Evolutionary conservation across 2,797 vertebrate genomes (phyloP), one percentile per base, ranked within the genome.

Genomic region (Characodon lateralis): DNA sequence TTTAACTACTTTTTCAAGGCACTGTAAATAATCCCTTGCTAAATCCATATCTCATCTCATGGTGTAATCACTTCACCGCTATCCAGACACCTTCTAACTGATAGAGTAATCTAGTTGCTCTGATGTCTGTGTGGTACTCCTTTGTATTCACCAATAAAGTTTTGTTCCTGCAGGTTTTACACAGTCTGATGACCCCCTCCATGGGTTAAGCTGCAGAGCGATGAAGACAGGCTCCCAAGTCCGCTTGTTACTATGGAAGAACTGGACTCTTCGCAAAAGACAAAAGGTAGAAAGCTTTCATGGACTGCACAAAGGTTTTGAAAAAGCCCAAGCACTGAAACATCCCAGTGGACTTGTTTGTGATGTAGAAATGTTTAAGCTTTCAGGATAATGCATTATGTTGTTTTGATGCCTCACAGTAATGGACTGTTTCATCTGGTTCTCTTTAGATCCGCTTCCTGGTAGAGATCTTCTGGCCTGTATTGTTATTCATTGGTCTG

Each of bases 221-320:
- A 99, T 99, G 98, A 95, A 92, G 80, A 96, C 95, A 58, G 81
- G 91, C 80, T 93, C 94, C 78, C 97, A 99, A 90, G 94, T 97
- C 87, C 94, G 92, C 90, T 96, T 99, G 87, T 89, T 99, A 22
- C 96, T 99, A 26, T 99, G 98, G 98, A 99, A 99, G 90, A 99
- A 99, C 93, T 99, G 98, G 98, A 97, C 96, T 18, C 96, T 98
- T 69, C 94, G 98, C 80, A 99, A 97, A 88, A 96, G 98, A 85
- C 98, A 99, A 90, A 99, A 99, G 97, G 98, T 96, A 88, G 0
- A 12, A 26, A 13, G 3, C 4, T 41, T 12, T 35, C 65, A 22
- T 14, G 18, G 39, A 5, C 24, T 66, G 35, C 22, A 10, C 18
- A 5, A 8, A 28, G 35, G 31, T 22, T 22, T 66, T 65, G 63